Evolutionary conservation across 2,797 vertebrate species (phyloP).

Genomic region (Gallinago solitaria): DNA sequence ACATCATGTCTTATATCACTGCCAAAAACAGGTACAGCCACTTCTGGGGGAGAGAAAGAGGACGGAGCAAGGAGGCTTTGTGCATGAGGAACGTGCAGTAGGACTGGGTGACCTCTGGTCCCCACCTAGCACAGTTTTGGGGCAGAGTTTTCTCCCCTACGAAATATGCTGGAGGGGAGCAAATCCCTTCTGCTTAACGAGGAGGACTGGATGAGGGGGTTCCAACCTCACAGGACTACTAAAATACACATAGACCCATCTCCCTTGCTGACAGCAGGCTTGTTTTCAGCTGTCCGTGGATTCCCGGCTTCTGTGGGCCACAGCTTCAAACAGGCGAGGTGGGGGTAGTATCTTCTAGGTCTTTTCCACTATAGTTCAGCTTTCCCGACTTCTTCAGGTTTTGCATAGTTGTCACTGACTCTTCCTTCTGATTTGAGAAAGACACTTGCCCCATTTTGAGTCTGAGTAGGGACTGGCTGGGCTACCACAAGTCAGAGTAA

Average conservation of each 20-base stretch:
- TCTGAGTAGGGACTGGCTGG: background rate
- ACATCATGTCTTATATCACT: conserved; percentile 97
- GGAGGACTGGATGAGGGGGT: background rate
- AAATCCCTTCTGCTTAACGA: background rate
- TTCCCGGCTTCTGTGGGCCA: background rate
- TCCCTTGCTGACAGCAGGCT: background rate
- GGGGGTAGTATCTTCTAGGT: background rate
- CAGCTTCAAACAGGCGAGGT: background rate
- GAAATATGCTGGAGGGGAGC: background rate
- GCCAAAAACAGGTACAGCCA: conserved; percentile 93
- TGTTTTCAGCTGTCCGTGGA: background rate
- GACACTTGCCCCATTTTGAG: background rate
- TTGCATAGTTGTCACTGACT: background rate
- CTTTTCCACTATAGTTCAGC: background rate
- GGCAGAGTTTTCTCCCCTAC: background rate
- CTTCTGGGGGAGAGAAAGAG: background rate
- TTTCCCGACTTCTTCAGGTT: background rate
- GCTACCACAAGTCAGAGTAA: fast-evolving
- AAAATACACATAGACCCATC: background rate
- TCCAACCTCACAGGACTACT: fast-evolving
- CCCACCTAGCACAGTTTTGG: fast-evolving
- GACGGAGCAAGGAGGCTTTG: background rate
- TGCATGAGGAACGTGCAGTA: background rate
- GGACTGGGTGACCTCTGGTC: background rate
- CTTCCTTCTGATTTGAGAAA: background rate